These are phyloP conservation scores for Lycia hirtaria DNA, from an alignment of 2,888 invertebrate genomes.

Conservation along the genomic window DNA sequence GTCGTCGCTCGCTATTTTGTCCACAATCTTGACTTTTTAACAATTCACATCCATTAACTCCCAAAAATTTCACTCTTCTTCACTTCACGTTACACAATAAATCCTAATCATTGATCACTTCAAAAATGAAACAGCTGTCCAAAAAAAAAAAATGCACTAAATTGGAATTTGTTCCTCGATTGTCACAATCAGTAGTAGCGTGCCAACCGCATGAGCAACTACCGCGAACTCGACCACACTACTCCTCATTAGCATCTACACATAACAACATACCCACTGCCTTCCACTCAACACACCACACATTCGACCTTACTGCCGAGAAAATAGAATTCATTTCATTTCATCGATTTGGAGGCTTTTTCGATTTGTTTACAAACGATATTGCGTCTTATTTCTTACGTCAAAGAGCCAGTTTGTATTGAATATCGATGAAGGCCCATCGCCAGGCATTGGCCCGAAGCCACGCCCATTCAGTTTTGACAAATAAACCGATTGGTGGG, in stretches of 20 bases:
- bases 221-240: constrained; percentile 79
- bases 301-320: constrained; percentile 49
- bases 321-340: constrained; percentile 53
- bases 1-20: constrained; percentile 57
- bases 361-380: constrained; percentile 34
- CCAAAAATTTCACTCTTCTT: constrained; percentile 28
- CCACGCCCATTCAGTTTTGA: constrained; percentile 73
- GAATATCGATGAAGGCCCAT: constrained; percentile 32
- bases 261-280: constrained; percentile 73
- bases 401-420: constrained; percentile 46
- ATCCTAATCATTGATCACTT: constrained; percentile 30
- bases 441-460: constrained; percentile 48
- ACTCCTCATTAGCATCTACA: constrained; percentile 80
- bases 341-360: constrained; percentile 39
- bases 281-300: constrained; percentile 44
- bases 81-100: constrained; percentile 35
- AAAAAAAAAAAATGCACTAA: constrained; percentile 19
- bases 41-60: constrained; percentile 30
- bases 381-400: constrained; percentile 41
- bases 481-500: constrained; percentile 77
- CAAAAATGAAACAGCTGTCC: constrained; percentile 13
- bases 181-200: constrained; percentile 75
- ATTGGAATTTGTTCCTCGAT: constrained; percentile 44
- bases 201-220: constrained; percentile 81
- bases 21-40: constrained; percentile 62